Evolutionary conservation across 2,113 vertebrate genomes (phyloP), one percentile per base, ranked within the genome.

Genomic region (Python bivittatus): DNA sequence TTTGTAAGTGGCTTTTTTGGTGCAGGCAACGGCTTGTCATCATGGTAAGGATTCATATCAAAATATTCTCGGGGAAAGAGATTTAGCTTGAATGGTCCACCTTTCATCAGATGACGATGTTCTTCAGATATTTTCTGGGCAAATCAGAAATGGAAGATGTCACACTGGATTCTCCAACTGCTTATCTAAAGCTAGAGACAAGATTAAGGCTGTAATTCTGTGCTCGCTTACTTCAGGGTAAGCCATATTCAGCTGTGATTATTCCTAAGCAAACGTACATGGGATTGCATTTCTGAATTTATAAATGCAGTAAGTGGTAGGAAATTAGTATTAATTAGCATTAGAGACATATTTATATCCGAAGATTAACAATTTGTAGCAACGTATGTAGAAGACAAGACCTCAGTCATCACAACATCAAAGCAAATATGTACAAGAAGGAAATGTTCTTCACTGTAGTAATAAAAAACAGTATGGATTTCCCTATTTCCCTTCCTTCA

Each of bases 41-140:
- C 91, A 33, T 93, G 94, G 93, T 98, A 99, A 27, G 98, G 98
- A 96, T 99, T 99, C 22, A 0, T 6, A 29, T 99, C 98, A 96
- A 99, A 99, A 97, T 97, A 98, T 10, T 98, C 98, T 91, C 79
- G 97, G 20, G 98, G 98, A 93, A 98, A 97, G 79, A 98, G 97
- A 95, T 98, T 98, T 94, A 98, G 89, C 91, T 94, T 98, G 95
- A 99, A 99, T 90, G 98, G 97, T 0, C 98, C 95, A 13, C 98
- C 98, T 97, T 98, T 98, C 90, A 98, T 12, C 96, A 97, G 96
- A 15, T 84, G 94, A 44, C 91, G 98, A 84, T 98, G 98, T 79
- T 96, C 88, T 86, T 97, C 96, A 79, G 48, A 96, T 0, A 96
- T 97, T 95, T 95, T 98, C 98, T 99, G 94, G 85, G 95, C 97